Evolutionary conservation across 2,113 vertebrate species (phyloP).

Genomic region (Malaclemys terrapin): DNA sequence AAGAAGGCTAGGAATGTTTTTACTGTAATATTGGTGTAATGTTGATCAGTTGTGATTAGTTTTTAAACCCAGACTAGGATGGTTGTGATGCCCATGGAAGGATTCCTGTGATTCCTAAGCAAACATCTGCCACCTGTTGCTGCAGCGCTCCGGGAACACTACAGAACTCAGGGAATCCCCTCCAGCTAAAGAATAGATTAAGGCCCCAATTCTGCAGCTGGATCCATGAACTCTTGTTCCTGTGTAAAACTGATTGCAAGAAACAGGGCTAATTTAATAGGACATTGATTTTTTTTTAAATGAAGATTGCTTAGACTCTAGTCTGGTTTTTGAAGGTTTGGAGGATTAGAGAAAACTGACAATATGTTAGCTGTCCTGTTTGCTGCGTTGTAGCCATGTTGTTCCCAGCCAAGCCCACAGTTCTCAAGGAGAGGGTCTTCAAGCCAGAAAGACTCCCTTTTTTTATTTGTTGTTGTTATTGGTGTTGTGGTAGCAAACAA

Average conservation of each 20-base stretch:
- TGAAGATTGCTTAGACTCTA: conserved; percentile 41
- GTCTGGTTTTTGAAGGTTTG: background rate
- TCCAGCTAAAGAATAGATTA: background rate
- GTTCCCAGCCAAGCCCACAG: background rate
- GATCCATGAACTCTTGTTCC: background rate
- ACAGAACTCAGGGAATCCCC: background rate
- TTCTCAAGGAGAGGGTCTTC: conserved; percentile 59
- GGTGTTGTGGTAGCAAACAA: conserved; percentile 69
- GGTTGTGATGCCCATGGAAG: background rate
- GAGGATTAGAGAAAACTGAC: background rate
- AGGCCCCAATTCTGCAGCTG: background rate
- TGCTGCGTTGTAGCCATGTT: background rate
- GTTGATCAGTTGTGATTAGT: background rate
- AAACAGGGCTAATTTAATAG: conserved; percentile 56
- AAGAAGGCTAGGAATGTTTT: background rate
- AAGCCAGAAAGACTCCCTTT: conserved; percentile 62
- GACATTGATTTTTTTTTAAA: conserved; percentile 56
- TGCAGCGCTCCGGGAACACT: background rate
- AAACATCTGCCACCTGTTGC: background rate
- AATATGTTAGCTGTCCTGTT: conserved; percentile 53
- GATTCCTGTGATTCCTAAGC: background rate
- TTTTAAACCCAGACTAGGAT: background rate
- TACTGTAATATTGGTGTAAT: background rate
- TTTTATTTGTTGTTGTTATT: conserved; percentile 68
- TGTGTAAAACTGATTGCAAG: background rate